These are phyloP conservation scores for Nixonia krombeini DNA, from an alignment of 1,140 invertebrate species.

Conservation along the genomic window DNA sequence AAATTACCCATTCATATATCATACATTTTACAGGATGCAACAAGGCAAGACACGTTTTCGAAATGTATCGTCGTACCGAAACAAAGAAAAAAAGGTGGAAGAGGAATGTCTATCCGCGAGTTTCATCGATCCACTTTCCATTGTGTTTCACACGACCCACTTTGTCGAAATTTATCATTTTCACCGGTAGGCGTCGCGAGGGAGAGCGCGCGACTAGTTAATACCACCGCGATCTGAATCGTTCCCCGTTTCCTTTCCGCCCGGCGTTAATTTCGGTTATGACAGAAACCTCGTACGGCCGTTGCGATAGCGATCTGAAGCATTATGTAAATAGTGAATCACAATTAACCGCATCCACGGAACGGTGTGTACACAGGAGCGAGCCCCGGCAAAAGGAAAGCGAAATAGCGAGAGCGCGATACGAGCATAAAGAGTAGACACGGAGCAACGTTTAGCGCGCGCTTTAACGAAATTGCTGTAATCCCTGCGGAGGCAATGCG, in stretches of 20 bases:
- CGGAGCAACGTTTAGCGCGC: constrained; percentile 67
- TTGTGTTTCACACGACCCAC: too few species aligned
- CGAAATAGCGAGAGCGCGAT: neutral
- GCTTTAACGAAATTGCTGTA: constrained; percentile 68
- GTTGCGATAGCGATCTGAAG: constrained; percentile 9
- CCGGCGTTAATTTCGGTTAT: constrained; percentile 1
- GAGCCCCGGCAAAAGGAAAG: constrained; percentile 22
- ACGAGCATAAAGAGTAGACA: constrained; percentile 52
- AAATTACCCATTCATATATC: too few species aligned
- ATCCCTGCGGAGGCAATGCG: constrained; percentile 49
- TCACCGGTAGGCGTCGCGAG: too few species aligned
- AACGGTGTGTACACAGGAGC: constrained; percentile 11
- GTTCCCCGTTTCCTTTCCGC: neutral
- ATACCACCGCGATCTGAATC: too few species aligned
- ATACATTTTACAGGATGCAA: too few species aligned
- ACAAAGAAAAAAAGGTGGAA: too few species aligned
- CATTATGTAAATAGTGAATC: constrained; percentile 18
- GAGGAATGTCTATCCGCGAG: too few species aligned
- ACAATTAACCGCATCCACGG: constrained; percentile 2
- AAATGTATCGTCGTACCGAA: too few species aligned
- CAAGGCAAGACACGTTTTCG: too few species aligned
- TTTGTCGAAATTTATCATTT: too few species aligned
- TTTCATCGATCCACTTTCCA: too few species aligned
- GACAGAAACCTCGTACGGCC: constrained; percentile 1
- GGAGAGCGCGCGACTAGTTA: too few species aligned